Base-by-base conservation (phyloP, 2,797 vertebrate genomes). In the Acanthiza pusilla region DNA sequence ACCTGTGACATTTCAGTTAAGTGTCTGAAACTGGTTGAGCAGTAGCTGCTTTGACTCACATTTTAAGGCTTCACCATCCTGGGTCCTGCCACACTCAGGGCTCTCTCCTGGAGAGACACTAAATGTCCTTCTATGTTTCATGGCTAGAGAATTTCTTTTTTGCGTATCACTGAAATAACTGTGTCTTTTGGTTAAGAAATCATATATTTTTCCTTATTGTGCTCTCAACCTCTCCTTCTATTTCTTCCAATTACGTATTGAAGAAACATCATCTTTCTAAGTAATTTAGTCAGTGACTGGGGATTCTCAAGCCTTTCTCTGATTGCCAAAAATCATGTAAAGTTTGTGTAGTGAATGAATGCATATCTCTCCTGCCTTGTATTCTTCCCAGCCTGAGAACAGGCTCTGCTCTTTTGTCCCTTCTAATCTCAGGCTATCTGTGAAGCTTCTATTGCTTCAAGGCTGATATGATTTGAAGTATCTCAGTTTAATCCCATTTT, bases 401-500 rank as follows among this genome's bases (percentile, higher is more conserved):
- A 86, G 65, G 11, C 73, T 95, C 67, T 93, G 45, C 36, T 95
- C 65, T 81, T 96, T 94, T 96, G 89, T 93, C 71, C 79, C 21
- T 83, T 76, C 65, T 94, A 93, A 97, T 96, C 90, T 93, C 43
- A 88, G 51, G 62, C 89, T 96, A 95, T 97, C 94, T 85, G 79
- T 76, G 96, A 95, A 94, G 89, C 65, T 91, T 86, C 71, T 88
- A 30, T 91, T 96, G 67, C 67, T 91, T 94, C 51, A 90, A 89
- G 48, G 32, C 58, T 68, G 70, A 32, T 95, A 95, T 62, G 73
- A 54, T 50, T 90, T 79, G 60, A 97, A 93, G 50, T 93, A 93
- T 63, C 77, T 92, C 79, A 67, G 48, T 82, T 96, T 97, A 96
- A 97, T 96, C 88, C 84, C 23, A 66, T 94, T 97, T 93, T 94